Conservation (phyloP, 2,797 vertebrate species). For the Crypturellus tataupa region DNA sequence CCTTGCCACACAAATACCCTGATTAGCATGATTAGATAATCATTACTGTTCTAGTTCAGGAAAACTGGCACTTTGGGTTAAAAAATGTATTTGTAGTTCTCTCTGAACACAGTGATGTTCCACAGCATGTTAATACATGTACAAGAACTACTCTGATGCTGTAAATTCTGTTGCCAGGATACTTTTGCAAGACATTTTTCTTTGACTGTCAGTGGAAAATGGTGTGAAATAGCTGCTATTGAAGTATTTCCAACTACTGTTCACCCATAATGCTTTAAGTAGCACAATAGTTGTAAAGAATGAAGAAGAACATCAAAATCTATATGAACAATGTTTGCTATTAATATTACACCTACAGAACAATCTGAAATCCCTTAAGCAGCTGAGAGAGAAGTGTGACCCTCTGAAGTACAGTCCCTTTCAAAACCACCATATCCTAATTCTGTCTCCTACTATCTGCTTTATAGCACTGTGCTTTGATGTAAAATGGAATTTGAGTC, state of each 20-base stretch:
- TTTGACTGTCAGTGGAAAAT: constrained; percentile 63
- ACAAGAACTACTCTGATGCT: constrained; percentile 41
- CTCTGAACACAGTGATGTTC: constrained; percentile 9
- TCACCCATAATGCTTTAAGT: constrained; percentile 46
- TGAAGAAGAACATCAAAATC: constrained; percentile 49
- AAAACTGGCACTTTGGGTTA: constrained; percentile 15
- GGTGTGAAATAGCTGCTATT: constrained; percentile 69
- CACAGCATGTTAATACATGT: constrained; percentile 41
- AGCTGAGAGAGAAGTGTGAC: not conserved
- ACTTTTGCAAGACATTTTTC: constrained; percentile 66
- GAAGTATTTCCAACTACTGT: constrained; percentile 56
- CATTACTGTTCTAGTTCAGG: not conserved
- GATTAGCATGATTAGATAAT: constrained; percentile 18
- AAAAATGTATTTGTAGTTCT: constrained; percentile 39
- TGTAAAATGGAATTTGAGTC: not conserved
- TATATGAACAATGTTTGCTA: constrained; percentile 61
- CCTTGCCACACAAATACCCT: constrained; percentile 9
- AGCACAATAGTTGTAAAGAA: constrained; percentile 39
- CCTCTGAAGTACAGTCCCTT: not conserved
- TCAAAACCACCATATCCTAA: constrained; percentile 11
- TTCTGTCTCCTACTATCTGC: constrained; percentile 25
- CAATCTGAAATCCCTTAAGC: constrained; percentile 12
- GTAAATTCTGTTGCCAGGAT: constrained; percentile 71
- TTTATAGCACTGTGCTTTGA: not conserved
- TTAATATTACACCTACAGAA: constrained; percentile 47